Percentiles rank a stretch among this genome's conserved stretches.
These are phyloP conservation scores for Aphrophora alni DNA, from an alignment of 2,888 invertebrate species.

Conservation along the genomic window DNA sequence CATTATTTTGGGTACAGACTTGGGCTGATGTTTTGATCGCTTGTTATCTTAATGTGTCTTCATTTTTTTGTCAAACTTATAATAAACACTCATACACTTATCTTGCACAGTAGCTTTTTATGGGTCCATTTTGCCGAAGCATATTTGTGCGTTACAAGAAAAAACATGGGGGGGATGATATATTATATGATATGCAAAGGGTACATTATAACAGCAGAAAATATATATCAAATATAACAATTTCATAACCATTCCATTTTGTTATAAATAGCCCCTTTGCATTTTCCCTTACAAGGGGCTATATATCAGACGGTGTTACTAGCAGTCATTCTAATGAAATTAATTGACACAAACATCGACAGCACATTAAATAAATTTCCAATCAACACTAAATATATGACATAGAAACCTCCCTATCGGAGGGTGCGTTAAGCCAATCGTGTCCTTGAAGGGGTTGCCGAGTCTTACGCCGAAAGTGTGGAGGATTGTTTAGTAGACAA, in stretches of 20 bases:
- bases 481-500: slow-evolving; percentile 58
- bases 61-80: background rate
- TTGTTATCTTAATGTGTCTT: background rate
- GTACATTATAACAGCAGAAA: slow-evolving; percentile 10
- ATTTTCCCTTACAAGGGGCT: slow-evolving; percentile 17
- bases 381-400: background rate
- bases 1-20: background rate
- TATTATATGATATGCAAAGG: slow-evolving; percentile 31
- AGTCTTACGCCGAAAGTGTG: slow-evolving; percentile 13
- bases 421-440: slow-evolving; percentile 1
- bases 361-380: background rate
- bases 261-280: slow-evolving; percentile 22
- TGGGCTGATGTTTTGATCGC: background rate
- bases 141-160: background rate
- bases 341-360: slow-evolving; percentile 9
- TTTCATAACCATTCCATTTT: background rate
- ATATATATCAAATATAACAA: background rate
- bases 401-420: slow-evolving; percentile 31
- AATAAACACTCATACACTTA: slow-evolving; percentile 5
- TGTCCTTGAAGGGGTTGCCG: background rate
- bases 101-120: slow-evolving; percentile 28
- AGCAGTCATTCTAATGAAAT: slow-evolving; percentile 7
- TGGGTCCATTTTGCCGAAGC: slow-evolving; percentile 23
- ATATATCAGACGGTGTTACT: slow-evolving; percentile 3
- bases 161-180: slow-evolving; percentile 11